These are phyloP conservation scores for Epicauta chinensis DNA, from an alignment of 1,140 invertebrate species.

Conservation along the genomic window DNA sequence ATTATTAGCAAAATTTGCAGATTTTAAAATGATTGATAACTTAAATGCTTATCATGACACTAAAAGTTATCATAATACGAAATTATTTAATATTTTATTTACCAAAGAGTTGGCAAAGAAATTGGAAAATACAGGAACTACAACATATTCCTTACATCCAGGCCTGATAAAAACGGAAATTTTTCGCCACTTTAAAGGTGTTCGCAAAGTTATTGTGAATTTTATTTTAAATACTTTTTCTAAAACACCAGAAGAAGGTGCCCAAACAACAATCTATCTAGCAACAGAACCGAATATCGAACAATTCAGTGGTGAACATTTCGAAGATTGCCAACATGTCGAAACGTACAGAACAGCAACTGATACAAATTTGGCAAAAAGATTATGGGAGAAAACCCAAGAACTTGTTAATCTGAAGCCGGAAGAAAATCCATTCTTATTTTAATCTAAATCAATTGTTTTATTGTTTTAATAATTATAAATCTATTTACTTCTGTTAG, in stretches of 20 bases:
- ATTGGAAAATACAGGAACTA: constrained; percentile 46
- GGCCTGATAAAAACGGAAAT: constrained; percentile 38
- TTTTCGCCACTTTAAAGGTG: constrained; percentile 26
- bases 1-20: constrained; percentile 52
- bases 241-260: constrained; percentile 30
- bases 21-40: constrained; percentile 55
- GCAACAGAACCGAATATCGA: constrained; percentile 22
- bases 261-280: constrained; percentile 29
- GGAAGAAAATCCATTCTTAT: neutral
- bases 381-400: constrained; percentile 26
- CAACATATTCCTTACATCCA: constrained; percentile 35
- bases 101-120: constrained; percentile 52
- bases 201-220: constrained; percentile 4
- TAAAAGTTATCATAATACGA: constrained; percentile 55
- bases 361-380: constrained; percentile 13
- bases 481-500: too few species aligned
- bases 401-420: constrained; percentile 14
- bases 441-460: too few species aligned
- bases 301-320: constrained; percentile 23
- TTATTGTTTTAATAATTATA: too few species aligned
- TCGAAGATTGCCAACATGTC: constrained; percentile 23
- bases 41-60: constrained; percentile 44
- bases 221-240: constrained; percentile 12
- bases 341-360: constrained; percentile 13
- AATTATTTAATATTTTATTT: constrained; percentile 64